Base-by-base conservation (phyloP, 2,797 vertebrate species). In the Cossypha niveicapilla region DNA sequence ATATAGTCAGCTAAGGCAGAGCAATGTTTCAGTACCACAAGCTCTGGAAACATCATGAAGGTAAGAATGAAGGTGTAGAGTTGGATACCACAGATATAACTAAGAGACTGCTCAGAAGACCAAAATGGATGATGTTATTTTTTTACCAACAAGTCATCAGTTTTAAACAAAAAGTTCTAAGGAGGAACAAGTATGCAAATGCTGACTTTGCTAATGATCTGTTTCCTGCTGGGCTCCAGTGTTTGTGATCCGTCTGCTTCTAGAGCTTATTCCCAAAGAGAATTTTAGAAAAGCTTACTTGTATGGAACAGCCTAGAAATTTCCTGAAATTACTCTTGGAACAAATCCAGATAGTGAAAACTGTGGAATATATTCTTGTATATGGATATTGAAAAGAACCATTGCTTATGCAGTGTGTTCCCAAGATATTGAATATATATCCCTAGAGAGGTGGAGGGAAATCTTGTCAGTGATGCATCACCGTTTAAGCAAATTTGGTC, bases 331-430 rank as follows among this genome's bases (percentile, higher is more conserved):
- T 73, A 61, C 58, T 82, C 86, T 91, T 74, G 88, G 88, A 95
- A 82, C 48, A 67, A 91, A 79, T 95, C 81, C 86, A 95, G 84
- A 39, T 42, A 91, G 56, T 71, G 88, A 73, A 86, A 48, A 73
- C 25, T 95, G 48, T 79, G 78, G 54, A 35, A 50, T 30, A 11
- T 79, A 19, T 27, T 76, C n/a, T 78, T 87, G 4, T 62, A 5
- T 56, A 7, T 56, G 48, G 60, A 37, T 88, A 41, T 45, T 3
- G 6, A 58, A 84, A 81, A 78, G 44, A 80, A 17, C 32, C 25
- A 15, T 78, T 90, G 51, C 51, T 48, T 73, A 47, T 44, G 24
- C 44, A 82, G 3, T 32, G 27, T 82, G 34, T 82, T 92, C 77
- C 60, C 51, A 73, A 87, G 71, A 32, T 80, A 80, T 0, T 81